Conservation (phyloP, 2,113 vertebrate species). For the Bothrops jararaca region DNA sequence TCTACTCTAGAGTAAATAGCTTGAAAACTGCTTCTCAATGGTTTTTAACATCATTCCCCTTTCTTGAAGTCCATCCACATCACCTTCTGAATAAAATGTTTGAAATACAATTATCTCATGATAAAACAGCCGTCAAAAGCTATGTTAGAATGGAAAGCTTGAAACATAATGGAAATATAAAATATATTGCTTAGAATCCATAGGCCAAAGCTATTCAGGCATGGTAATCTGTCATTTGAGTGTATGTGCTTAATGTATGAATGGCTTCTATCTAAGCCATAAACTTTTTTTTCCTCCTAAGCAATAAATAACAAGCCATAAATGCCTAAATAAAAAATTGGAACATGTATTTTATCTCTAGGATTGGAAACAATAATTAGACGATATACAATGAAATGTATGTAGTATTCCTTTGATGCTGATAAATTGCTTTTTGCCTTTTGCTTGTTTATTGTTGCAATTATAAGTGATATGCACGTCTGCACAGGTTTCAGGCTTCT, state of each 20-base stretch:
- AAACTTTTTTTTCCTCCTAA: background rate
- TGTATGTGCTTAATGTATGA: background rate
- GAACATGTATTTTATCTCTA: background rate
- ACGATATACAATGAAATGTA: background rate
- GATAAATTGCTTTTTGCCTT: background rate
- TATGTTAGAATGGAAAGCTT: accelerated
- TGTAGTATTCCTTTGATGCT: background rate
- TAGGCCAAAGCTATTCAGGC: background rate
- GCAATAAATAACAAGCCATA: slow-evolving; percentile 9
- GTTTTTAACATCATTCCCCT: slow-evolving; percentile 5
- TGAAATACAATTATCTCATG: background rate
- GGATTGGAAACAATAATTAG: background rate
- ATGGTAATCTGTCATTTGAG: background rate
- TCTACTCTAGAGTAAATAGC: background rate
- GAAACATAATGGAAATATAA: background rate
- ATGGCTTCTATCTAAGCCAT: background rate
- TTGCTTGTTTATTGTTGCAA: background rate
- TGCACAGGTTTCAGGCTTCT: background rate
- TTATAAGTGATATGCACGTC: background rate
- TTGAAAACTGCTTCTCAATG: background rate
- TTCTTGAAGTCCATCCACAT: background rate
- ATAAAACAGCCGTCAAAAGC: background rate
- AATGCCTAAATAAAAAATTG: slow-evolving; percentile 1
- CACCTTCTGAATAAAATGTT: background rate
- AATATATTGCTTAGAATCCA: background rate